Conservation (phyloP, 2,797 vertebrate species). For the Pangasius djambal region DNA sequence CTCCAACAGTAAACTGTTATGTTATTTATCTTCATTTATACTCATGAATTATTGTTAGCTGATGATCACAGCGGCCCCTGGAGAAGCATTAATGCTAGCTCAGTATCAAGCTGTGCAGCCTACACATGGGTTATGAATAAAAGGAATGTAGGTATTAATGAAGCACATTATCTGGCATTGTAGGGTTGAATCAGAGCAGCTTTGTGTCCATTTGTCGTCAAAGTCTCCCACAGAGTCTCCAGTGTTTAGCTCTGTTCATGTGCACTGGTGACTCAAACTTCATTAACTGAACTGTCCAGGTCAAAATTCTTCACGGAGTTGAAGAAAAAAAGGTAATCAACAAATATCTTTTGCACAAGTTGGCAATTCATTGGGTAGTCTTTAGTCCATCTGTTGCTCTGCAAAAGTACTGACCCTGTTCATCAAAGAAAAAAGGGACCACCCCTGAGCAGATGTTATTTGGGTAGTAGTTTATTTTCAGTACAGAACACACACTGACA, state of each 20-base stretch:
- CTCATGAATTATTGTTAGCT: background rate
- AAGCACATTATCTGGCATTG: conserved; percentile 16
- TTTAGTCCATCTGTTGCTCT: background rate
- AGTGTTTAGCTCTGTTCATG: background rate
- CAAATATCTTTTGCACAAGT: background rate
- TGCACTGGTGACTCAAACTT: background rate
- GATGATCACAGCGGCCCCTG: background rate
- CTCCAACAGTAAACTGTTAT: conserved; percentile 5
- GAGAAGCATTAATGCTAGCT: conserved; percentile 13
- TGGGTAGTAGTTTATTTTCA: background rate
- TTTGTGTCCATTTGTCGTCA: background rate
- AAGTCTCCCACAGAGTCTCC: conserved; percentile 11
- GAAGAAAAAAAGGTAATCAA: background rate
- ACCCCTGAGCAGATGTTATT: background rate
- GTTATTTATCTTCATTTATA: conserved; percentile 14
- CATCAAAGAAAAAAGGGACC: background rate
- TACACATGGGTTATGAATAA: conserved; percentile 35
- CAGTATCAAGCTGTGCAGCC: conserved; percentile 29
- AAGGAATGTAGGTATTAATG: conserved; percentile 4
- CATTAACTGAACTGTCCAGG: background rate
- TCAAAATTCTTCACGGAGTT: background rate
- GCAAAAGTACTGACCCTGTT: background rate
- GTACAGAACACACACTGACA: conserved; percentile 14
- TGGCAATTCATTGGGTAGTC: background rate
- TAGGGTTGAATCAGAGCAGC: background rate